These are phyloP conservation scores for Amphiprion clarkii DNA, from an alignment of 2,797 vertebrate genomes.

Conservation along the genomic window DNA sequence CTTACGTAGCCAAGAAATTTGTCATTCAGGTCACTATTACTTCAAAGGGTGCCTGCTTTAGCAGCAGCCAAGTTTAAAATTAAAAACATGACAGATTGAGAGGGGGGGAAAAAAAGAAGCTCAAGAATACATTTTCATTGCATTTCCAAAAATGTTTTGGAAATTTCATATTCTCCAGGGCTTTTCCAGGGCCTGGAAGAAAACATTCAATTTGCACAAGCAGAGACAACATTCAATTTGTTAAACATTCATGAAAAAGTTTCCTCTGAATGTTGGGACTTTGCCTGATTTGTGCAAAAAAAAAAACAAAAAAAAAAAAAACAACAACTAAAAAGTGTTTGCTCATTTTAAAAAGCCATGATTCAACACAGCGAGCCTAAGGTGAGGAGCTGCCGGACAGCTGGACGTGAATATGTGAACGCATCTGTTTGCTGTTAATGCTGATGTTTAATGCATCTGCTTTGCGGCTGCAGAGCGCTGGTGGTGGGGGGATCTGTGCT, in stretches of 20 bases:
- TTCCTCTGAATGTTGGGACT: conserved; percentile 4
- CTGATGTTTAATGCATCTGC: conserved; percentile 43
- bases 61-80: conserved; percentile 59
- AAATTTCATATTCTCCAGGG: conserved; percentile 31
- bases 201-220: conserved; percentile 35
- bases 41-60: conserved; percentile 61
- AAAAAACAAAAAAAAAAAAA: too few relatives aligned
- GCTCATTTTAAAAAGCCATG: conserved; percentile 13
- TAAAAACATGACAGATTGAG: conserved; percentile 54
- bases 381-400: conserved; percentile 33
- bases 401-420: conserved; percentile 41
- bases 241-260: conserved; percentile 20
- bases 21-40: conserved; percentile 69
- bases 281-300: neutral
- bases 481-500: conserved; percentile 41
- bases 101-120: neutral
- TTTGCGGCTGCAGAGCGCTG: conserved; percentile 25
- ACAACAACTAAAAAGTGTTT: too few relatives aligned
- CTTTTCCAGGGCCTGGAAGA: conserved; percentile 41
- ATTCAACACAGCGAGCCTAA: conserved; percentile 14
- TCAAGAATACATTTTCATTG: conserved; percentile 52
- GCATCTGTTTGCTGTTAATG: conserved; percentile 22
- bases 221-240: conserved; percentile 26
- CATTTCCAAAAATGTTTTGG: conserved; percentile 27
- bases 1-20: conserved; percentile 54